phyloP scores from a whole-genome alignment of 2,113 vertebrate genomes.

The Xiphophorus hellerii region DNA sequence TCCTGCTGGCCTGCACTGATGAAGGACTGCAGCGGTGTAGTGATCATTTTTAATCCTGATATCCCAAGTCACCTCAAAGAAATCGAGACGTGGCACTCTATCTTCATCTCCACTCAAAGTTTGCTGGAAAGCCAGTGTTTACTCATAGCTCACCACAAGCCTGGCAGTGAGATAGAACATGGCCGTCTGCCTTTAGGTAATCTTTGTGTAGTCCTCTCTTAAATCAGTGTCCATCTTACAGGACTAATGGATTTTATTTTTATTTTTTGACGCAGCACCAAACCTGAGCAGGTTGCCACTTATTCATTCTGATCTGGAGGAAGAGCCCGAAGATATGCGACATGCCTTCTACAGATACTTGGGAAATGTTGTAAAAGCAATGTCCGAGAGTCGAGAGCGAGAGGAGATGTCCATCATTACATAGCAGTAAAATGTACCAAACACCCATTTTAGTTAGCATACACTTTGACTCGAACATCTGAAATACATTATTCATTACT shows the following conservation, averaged over 20 bases:
- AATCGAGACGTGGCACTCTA: constrained; percentile 89
- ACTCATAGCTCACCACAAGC: constrained; percentile 94
- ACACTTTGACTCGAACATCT: neutral
- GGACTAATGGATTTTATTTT: constrained; percentile 8
- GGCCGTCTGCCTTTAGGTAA: constrained; percentile 85
- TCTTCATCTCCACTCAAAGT: constrained; percentile 88
- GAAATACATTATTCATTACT: neutral
- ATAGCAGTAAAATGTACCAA: constrained; percentile 49
- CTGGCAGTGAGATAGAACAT: constrained; percentile 79
- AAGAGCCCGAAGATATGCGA: constrained; percentile 90
- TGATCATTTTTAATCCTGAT: constrained; percentile 92
- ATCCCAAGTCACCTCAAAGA: constrained; percentile 91
- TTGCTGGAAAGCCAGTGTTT: constrained; percentile 89
- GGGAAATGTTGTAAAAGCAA: constrained; percentile 81
- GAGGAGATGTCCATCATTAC: constrained; percentile 97
- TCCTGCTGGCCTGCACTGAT: constrained; percentile 95
- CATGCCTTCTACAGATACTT: constrained; percentile 88
- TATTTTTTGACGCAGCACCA: constrained; percentile 76
- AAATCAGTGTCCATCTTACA: constrained; percentile 1
- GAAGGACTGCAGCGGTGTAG: constrained; percentile 90
- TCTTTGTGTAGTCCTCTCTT: neutral
- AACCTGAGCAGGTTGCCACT: constrained; percentile 86
- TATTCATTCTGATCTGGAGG: constrained; percentile 92
- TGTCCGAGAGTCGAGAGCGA: constrained; percentile 90
- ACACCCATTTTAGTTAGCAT: neutral